phyloP scores from a whole-genome alignment of 1,140 invertebrate genomes.

The Cyclargus thomasi region DNA sequence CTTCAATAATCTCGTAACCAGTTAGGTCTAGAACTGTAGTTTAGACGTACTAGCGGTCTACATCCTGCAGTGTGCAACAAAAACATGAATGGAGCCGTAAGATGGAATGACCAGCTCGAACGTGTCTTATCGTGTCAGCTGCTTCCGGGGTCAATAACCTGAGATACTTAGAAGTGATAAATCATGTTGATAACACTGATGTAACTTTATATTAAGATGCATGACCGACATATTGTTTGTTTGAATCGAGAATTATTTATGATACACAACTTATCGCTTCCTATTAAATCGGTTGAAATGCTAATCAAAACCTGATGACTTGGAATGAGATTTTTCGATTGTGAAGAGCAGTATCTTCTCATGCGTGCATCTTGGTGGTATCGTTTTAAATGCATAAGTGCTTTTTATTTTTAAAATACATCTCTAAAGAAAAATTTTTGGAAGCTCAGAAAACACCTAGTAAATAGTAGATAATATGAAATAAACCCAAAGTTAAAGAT shows the following conservation, averaged over 20 bases:
- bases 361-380: too few species aligned
- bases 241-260: slow-evolving; percentile 17
- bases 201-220: slow-evolving; percentile 15
- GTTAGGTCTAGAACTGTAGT: slow-evolving; percentile 24
- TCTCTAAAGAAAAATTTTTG: too few species aligned
- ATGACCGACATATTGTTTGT: slow-evolving; percentile 16
- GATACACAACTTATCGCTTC: background rate
- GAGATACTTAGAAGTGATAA: slow-evolving; percentile 16
- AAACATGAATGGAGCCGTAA: slow-evolving; percentile 41
- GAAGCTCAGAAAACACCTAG: too few species aligned
- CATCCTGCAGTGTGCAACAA: slow-evolving; percentile 38
- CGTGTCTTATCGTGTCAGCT: slow-evolving; percentile 37
- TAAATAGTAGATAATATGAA: background rate
- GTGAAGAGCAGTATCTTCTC: background rate
- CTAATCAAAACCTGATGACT: background rate
- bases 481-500: background rate
- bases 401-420: too few species aligned
- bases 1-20: background rate
- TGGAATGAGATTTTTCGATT: background rate
- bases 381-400: too few species aligned
- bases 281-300: background rate
- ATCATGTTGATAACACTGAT: slow-evolving; percentile 22
- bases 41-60: slow-evolving; percentile 39
- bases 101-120: slow-evolving; percentile 32
- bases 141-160: slow-evolving; percentile 38